Conservation (phyloP, 1,140 invertebrate species). For the Rhyacophila brunnea region DNA sequence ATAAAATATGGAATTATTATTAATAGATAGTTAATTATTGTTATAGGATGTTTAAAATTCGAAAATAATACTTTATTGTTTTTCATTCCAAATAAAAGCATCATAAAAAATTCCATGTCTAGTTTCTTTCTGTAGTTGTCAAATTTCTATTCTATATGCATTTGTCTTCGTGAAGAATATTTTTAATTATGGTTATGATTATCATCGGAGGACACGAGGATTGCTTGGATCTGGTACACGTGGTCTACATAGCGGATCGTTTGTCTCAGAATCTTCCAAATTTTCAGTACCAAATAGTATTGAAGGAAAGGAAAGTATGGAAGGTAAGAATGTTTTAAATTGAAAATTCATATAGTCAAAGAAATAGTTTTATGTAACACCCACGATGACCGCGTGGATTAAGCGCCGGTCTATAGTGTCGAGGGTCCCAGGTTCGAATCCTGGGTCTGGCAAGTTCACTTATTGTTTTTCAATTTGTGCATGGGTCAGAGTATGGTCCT, state of each 20-base stretch:
- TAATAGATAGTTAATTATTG: neutral
- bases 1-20: no score
- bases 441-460: no score
- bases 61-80: neutral
- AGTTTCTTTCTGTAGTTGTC: neutral
- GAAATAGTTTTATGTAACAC: no score
- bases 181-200: constrained; percentile 42
- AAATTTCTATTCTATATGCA: constrained; percentile 11
- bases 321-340: no score
- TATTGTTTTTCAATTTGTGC: no score
- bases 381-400: no score
- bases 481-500: no score
- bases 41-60: neutral
- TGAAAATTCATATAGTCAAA: no score
- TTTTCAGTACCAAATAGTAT: constrained; percentile 45
- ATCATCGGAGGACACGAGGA: constrained; percentile 47
- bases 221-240: constrained; percentile 44
- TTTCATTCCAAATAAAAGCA: constrained; percentile 1
- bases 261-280: constrained; percentile 45
- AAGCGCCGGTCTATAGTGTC: no score
- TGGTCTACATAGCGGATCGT: constrained; percentile 45
- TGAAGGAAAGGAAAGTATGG: constrained; percentile 47
- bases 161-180: no score
- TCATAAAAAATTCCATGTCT: neutral
- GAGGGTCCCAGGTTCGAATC: no score